Conservation (phyloP, 1,140 invertebrate species). For the Apis dorsata region DNA sequence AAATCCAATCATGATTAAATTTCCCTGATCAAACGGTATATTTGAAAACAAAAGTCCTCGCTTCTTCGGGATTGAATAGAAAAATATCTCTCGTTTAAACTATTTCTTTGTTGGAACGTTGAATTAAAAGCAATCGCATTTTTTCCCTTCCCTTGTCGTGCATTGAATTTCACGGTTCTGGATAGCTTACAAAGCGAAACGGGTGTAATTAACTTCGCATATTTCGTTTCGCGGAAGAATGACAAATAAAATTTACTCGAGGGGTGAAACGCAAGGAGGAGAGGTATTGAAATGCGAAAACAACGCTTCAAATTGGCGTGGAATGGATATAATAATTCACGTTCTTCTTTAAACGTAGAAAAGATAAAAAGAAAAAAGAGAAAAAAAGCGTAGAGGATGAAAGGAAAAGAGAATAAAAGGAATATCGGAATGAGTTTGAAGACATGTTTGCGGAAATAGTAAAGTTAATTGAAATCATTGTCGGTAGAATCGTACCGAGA, state of each 20-base stretch:
- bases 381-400: rapidly evolving
- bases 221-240: conserved; percentile 13
- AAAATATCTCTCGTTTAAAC: background rate
- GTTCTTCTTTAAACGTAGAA: background rate
- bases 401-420: background rate
- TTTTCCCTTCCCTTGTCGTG: background rate
- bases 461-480: background rate
- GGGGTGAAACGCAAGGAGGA: background rate
- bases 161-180: background rate
- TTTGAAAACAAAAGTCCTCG: no score
- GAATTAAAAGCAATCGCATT: background rate
- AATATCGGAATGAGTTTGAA: background rate
- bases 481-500: background rate
- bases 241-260: conserved; percentile 29
- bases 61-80: background rate
- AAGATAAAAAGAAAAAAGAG: background rate
- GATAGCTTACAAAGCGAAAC: background rate
- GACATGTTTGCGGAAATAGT: background rate
- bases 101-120: no score
- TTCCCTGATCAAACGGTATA: background rate
- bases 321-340: background rate
- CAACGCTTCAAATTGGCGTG: background rate
- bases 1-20: background rate
- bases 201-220: conserved; percentile 18
- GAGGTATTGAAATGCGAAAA: background rate